Base-by-base conservation (phyloP, 2,797 vertebrate species). In the Hypotaenidia okinawae region DNA sequence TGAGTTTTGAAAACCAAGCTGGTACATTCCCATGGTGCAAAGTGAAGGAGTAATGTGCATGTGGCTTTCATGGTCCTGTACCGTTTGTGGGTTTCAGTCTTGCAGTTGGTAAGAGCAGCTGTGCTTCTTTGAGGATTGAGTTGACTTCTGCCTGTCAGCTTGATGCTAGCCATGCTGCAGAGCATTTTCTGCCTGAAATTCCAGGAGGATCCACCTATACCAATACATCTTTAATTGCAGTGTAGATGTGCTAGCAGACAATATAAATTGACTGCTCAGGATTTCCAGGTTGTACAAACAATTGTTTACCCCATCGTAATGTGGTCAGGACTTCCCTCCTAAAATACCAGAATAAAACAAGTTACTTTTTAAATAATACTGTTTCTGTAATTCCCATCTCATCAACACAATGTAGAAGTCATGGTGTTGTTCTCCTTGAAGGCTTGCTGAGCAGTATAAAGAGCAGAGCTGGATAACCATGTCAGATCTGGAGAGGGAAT, bases 401-500 rank as follows among this genome's bases (percentile, higher is more conserved):
- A 10, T 32, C 17, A 23, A 72, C 2, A 3, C 37, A 33, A 2
- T 52, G 19, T 66, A 37, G 23, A 78, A 88, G 11, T 54, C 87
- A 45, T 37, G 87, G 2, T 67, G 35, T 57, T 55, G 66, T n/a
- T 97, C 54, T 78, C 2, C 52, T 82, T 75, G 79, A 83, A 99
- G 99, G 77, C 97, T 99, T 95, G 99, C 98, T 1, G 99, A 99
- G 88, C 98, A 99, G 83, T 99, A 99, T 96, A 98, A 98, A 95
- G 99, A 99, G 92, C 99, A 99, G 98, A 99, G 98, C 97, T 99
- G 99, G 99, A 98, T 98, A 15, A 98, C 98, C 14, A 98, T 99
- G 99, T 99, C 99, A 10, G 98, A 98, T 77, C 97, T 99, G 51
- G 99, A 99, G 97, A 99, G 98, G 96, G 99, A 99, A 92, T 98